Base-by-base conservation (phyloP, 1,140 invertebrate genomes). In the Drosophila arizonae region DNA sequence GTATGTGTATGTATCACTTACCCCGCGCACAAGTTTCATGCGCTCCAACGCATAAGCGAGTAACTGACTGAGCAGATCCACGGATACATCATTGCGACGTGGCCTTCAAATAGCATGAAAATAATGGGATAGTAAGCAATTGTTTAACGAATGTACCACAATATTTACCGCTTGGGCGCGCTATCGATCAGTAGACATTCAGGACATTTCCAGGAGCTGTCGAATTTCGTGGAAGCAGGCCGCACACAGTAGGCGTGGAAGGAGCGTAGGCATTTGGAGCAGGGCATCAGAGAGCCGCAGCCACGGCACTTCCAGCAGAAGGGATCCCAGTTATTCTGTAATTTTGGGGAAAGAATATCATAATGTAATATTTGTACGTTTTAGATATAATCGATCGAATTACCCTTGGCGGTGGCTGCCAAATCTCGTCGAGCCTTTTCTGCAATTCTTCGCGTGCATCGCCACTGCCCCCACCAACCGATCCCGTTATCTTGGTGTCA, bases 291-390 rank as follows among this genome's bases (percentile, higher is more conserved):
- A 1, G 80, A 68, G 15, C 68, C 81, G 56, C 95, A 94, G 72
- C 94, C 94, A 69, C 96, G 95, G 90, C 97, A 99, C 50, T 95
- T 92, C 97, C 97, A 99, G 91, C 97, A 99, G 87, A 95, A 98
- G 48, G 94, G 94, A 92, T 98, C 97, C 75, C 92, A 93, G 4
- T 93, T 91, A 30, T 56, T 50, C 91, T 92, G 24, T 2, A 61
- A 17, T 21, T 46, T 4, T 0, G 43, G 3, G n/a, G 43, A 21
- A 6, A 45, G 5, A 5, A 15, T 15, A 46, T 46, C 1, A 21
- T 46, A 46, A 5, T 13, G n/a, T 8, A 11, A 24, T 45, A 28
- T 56, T 43, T 11, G 11, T 50, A 36, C 11, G 11, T 45, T 17
- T n/a, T 17, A 17, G 5, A 50, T 9, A 24, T 15, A 8, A 36